Base-by-base conservation (phyloP, 2,113 vertebrate genomes). In the Arenaria interpres region DNA sequence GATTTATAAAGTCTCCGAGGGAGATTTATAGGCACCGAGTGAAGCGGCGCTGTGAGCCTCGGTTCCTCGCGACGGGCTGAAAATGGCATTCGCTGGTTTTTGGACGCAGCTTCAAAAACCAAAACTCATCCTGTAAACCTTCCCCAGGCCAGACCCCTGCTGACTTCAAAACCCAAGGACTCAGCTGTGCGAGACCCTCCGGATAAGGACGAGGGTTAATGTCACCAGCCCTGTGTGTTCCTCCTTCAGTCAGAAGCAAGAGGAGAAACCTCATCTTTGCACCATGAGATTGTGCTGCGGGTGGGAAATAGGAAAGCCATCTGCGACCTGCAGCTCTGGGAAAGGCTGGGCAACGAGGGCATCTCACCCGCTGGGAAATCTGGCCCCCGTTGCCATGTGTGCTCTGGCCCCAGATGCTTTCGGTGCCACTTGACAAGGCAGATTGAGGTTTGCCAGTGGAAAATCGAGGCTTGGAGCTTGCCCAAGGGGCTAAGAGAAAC, bases 221-320 rank as follows among this genome's bases (percentile, higher is more conserved):
- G 37, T 63, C 15, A 2, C 41, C n/a, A 27, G 50, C 6, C 3
- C 3, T 23, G 64, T 7, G 51, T 24, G 74, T 64, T 89, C 54
- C 56, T 35, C 57, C 56, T 50, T 77, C 43, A 6, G 7, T 24
- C 54, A 77, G 51, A 17, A 79, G 25, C 30, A 14, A 15, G 4
- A 3, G 69, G 25, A 67, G 54, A 71, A 71, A 33, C 35, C 7
- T 54, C 25, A n/a, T 33, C 56, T 35, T 23, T 39, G 53, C 28
- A 33, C 48, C 2, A 0, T 1, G 35, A 28, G 45, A 19, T n/a
- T 39, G 8, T 35, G 16, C 14, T 18, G 27, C 1, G 18, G 32
- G 9, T 43, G 60, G 43, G 54, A 90, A 53, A 39, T 4, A 17
- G 22, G n/a, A 32, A 53, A 60, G 39, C 53, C 85, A 9, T 6